Percentiles rank a stretch among this genome's conserved stretches.
Evolutionary conservation across 2,113 vertebrate genomes (phyloP).

Genomic region (Uria lomvia): DNA sequence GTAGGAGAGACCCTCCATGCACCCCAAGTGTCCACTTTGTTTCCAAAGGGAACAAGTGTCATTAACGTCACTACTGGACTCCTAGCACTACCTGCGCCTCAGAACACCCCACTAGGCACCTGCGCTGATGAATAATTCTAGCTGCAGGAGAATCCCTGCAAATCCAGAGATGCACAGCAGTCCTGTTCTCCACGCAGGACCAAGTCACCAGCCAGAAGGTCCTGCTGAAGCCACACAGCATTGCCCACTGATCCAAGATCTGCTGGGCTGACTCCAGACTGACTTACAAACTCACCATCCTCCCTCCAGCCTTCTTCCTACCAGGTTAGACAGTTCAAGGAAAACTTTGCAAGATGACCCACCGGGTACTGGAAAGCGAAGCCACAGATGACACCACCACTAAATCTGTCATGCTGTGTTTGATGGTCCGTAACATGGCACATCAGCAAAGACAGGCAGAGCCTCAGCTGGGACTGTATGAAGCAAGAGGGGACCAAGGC

Average conservation of each 20-base stretch:
- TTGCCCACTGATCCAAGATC: neutral
- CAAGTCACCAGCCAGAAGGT: neutral
- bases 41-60: neutral
- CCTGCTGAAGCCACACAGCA: neutral
- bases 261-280: neutral
- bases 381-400: neutral
- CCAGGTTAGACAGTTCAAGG: neutral
- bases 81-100: neutral
- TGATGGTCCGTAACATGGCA: rapidly evolving
- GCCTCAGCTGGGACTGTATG: neutral
- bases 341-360: neutral
- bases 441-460: neutral
- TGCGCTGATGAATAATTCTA: neutral
- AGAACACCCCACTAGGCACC: neutral
- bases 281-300: neutral
- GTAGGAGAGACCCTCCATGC: neutral
- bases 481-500: neutral
- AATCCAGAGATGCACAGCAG: neutral
- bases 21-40: neutral
- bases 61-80: neutral
- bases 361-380: neutral
- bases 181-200: neutral
- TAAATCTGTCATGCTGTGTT: neutral
- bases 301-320: neutral
- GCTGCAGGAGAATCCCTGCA: neutral